Conservation (phyloP, 2,797 vertebrate genomes). For the Malurus splendens region DNA sequence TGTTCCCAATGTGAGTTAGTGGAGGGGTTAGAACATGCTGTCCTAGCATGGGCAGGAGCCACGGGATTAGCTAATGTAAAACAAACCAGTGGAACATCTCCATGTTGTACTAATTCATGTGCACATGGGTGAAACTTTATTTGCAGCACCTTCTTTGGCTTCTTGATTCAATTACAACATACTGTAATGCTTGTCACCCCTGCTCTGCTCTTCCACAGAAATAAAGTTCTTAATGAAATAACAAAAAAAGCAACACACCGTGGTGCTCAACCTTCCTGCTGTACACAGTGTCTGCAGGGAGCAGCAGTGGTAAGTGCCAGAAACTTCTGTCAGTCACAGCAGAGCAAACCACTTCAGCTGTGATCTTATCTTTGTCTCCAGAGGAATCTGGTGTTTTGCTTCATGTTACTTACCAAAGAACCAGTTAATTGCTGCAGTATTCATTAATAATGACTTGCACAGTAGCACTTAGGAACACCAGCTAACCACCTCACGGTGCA, state of each 20-base stretch:
- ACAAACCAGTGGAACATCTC: not conserved
- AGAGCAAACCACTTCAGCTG: not conserved
- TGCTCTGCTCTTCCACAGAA: constrained; percentile 65
- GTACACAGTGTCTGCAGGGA: constrained; percentile 71
- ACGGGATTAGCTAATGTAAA: not conserved
- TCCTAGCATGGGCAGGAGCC: not conserved
- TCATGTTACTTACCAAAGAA: not conserved
- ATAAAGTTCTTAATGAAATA: constrained; percentile 76
- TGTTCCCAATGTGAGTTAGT: not conserved
- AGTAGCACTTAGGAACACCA: not conserved
- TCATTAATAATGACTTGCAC: not conserved
- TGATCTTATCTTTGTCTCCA: not conserved
- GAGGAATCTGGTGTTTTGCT: not conserved
- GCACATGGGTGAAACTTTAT: not conserved
- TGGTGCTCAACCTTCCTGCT: constrained; percentile 48
- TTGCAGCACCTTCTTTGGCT: not conserved
- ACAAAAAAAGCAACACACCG: constrained; percentile 39
- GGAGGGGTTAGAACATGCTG: not conserved
- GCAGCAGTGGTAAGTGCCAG: constrained; percentile 75
- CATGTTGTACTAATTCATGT: not conserved
- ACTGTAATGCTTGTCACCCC: not conserved
- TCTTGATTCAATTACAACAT: not conserved
- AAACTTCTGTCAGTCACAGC: not conserved
- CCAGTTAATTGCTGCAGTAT: not conserved
- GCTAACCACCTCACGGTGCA: not conserved